Evolutionary conservation across 2,888 invertebrate genomes (phyloP).

Genomic region (Chrysolina oricalcia): DNA sequence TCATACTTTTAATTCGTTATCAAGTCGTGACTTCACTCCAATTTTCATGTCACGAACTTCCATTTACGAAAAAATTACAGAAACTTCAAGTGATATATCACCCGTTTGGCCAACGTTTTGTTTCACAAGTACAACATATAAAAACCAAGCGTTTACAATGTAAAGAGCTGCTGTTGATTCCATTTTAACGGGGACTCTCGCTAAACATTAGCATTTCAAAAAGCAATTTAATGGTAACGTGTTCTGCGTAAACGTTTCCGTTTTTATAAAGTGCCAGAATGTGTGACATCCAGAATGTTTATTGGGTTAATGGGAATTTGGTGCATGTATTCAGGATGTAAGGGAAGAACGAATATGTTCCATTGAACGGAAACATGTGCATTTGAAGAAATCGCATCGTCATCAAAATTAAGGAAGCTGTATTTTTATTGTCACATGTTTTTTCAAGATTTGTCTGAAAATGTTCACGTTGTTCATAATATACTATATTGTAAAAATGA

Average conservation of each 20-base stretch:
- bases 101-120: neutral
- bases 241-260: constrained; percentile 36
- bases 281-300: constrained; percentile 34
- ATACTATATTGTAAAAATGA: too few relatives aligned
- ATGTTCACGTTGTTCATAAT: too few relatives aligned
- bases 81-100: neutral
- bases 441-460: too few relatives aligned
- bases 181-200: constrained; percentile 31
- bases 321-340: constrained; percentile 4
- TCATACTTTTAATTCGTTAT: neutral
- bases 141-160: constrained; percentile 28
- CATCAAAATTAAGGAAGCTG: too few relatives aligned
- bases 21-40: neutral
- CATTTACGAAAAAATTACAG: neutral
- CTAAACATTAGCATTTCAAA: constrained; percentile 36
- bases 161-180: constrained; percentile 25
- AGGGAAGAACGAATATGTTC: neutral
- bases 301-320: constrained; percentile 16
- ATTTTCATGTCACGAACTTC: neutral
- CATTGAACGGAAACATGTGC: neutral
- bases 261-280: constrained; percentile 35
- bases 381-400: too few relatives aligned
- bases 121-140: constrained; percentile 12
- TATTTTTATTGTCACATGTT: too few relatives aligned
- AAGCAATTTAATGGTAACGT: constrained; percentile 36